Evolutionary conservation across 2,113 vertebrate species (phyloP), one percentile per base, ranked within the genome.

Genomic region (Hepsetus odoe): DNA sequence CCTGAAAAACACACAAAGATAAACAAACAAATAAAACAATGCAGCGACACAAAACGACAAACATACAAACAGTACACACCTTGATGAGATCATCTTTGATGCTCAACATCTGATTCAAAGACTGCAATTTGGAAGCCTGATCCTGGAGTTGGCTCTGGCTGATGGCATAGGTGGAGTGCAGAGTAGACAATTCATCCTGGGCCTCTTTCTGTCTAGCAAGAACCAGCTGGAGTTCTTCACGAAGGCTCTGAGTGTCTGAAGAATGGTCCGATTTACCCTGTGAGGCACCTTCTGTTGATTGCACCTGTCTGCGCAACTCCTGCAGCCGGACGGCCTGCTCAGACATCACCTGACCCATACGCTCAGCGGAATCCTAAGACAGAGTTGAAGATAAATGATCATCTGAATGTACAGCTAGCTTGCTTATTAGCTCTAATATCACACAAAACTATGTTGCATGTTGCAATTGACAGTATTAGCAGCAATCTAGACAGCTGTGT

Each of bases 81-180:
- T 94, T 94, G 84, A 97, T 95, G 70, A 95, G 84, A 38, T 95
- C 93, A 65, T 97, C 96, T 86, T 97, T 98, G 70, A 94, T 90
- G 65, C 89, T 91, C 42, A 95, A 85, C 11, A 75, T 95, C 85
- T 92, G 92, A 84, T 82, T 93, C 72, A 96, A 87, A 38, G 93
- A 87, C 65, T 96, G 94, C n/a, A 96, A 81, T 51, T 91, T 91
- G 0, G 86, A 88, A 1, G 91, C 90, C 84, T 94, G 95, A 80
- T 91, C 90, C 79, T 95, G 90, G 72, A 93, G 83, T 67, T 94
- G 91, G 13, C 93, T 88, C 40, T 92, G 91, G 61, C 92, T 92
- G 0, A 87, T 85, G 5, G 89, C 84, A 66, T 94, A 22, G 0
- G 91, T 80, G 64, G 93, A 89, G 79, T 92, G 93, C 0, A 95